Evolutionary conservation across 2,113 vertebrate species (phyloP), one percentile per base, ranked within the genome.

Genomic region (Alexandromys fortis): DNA sequence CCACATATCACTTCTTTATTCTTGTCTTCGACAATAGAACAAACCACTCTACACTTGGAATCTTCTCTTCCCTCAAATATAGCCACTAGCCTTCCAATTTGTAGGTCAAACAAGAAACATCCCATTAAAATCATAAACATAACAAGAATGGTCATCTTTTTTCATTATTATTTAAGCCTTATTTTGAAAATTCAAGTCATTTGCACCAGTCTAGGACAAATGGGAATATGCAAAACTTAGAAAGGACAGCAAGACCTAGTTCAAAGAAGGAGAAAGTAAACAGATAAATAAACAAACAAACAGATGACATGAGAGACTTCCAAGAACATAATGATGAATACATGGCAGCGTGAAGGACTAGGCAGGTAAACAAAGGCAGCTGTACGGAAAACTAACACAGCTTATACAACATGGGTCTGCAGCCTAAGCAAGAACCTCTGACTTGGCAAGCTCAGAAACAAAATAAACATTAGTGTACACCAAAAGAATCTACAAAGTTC

Each of bases 131-230:
- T 13, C 35, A 33, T 16, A 73, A 73, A 76, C 12, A 79, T 75
- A 68, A 49, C 33, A 68, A 94, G 28, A 24, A 55, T 26, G 30
- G 19, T 63, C 38, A 72, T 10, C 9, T 0, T 17, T 83, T 28
- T 81, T 52, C 28, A 67, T 72, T 55, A 63, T 55, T 65, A 81
- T 8, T 77, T 45, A 47, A 47, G 12, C 14, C 58, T 72, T 55
- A 86, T 65, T 87, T 81, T 94, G 28, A 42, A 91, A 94, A 73
- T 70, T 70, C 49, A 89, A 45, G 72, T n/a, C 67, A 92, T 33
- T 26, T 17, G n/a, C 38, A 61, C 8, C 16, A 91, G 17, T 14
- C n/a, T 63, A 91, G 28, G 72, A 85, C 45, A 90, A 52, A 9
- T 1, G 52, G 58, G 94, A 90, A 88, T 1, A 5, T 24, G 63